Percentiles rank a stretch among this genome's conserved stretches.
Conservation (phyloP, 1,140 invertebrate species). For the Potamilus streckersoni region DNA sequence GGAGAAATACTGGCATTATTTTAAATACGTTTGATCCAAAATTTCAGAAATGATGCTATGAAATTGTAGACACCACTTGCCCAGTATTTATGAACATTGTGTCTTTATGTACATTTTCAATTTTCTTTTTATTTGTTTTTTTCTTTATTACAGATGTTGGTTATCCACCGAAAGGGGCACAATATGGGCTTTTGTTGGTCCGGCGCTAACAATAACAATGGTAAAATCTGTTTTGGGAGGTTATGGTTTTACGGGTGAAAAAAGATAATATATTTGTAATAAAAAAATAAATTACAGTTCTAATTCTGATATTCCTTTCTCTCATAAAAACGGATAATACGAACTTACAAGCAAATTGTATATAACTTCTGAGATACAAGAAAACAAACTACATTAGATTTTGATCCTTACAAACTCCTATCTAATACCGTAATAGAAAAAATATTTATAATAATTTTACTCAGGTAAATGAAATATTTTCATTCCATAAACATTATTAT, state of each 20-base stretch:
- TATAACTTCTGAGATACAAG: background rate
- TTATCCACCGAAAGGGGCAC: constrained; percentile 35
- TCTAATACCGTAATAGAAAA: too few species aligned
- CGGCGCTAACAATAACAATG: constrained; percentile 39
- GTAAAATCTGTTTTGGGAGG: constrained; percentile 10
- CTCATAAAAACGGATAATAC: background rate
- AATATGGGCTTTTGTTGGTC: constrained; percentile 51
- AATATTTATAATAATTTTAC: too few species aligned
- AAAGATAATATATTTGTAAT: background rate
- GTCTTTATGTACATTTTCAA: background rate
- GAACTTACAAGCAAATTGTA: background rate
- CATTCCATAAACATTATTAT: too few species aligned
- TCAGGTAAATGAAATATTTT: too few species aligned
- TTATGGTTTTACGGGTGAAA: background rate
- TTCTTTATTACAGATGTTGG: constrained; percentile 47
- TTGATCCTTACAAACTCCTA: too few species aligned
- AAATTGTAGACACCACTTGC: background rate
- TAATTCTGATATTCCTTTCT: background rate
- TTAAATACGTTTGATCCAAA: background rate
- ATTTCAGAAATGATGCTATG: background rate
- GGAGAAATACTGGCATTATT: background rate
- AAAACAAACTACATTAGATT: too few species aligned
- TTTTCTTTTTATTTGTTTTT: too few species aligned
- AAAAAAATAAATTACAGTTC: background rate
- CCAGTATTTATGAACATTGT: background rate